These are phyloP conservation scores for Drosophila anomelani DNA, from an alignment of 2,888 invertebrate species.

Conservation along the genomic window DNA sequence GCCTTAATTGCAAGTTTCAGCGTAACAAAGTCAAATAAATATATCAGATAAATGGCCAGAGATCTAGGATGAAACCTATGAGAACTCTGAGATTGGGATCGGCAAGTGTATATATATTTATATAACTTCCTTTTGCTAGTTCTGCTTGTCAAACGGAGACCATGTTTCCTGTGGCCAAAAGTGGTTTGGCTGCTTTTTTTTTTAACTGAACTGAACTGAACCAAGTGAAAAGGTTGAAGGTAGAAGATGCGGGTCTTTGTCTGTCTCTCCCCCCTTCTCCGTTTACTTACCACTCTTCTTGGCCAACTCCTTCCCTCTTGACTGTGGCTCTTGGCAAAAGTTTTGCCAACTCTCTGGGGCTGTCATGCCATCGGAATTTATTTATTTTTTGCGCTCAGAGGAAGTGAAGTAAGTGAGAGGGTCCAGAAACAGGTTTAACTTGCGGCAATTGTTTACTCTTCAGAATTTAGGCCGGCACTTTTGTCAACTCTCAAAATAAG, in stretches of 20 bases:
- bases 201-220: not conserved
- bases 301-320: constrained; percentile 42
- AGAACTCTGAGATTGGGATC: constrained; percentile 37
- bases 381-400: constrained; percentile 42
- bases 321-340: constrained; percentile 51
- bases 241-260: constrained; percentile 47
- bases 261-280: constrained; percentile 23
- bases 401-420: constrained; percentile 43
- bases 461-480: constrained; percentile 69
- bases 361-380: constrained; percentile 80
- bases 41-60: constrained; percentile 69
- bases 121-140: constrained; percentile 27
- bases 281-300: constrained; percentile 33
- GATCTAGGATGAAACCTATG: constrained; percentile 57
- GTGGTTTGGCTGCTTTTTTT: constrained; percentile 50
- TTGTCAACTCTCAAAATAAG: constrained; percentile 37
- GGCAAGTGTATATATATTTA: constrained; percentile 21
- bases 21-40: constrained; percentile 47
- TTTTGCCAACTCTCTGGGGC: constrained; percentile 58
- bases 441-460: constrained; percentile 59
- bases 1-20: constrained; percentile 50
- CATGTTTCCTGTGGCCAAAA: constrained; percentile 40
- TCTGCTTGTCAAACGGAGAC: constrained; percentile 38
- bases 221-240: constrained; percentile 70
- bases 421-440: constrained; percentile 66